Base-by-base conservation (phyloP, 2,113 vertebrate species). In the Stigmatopora argus region DNA sequence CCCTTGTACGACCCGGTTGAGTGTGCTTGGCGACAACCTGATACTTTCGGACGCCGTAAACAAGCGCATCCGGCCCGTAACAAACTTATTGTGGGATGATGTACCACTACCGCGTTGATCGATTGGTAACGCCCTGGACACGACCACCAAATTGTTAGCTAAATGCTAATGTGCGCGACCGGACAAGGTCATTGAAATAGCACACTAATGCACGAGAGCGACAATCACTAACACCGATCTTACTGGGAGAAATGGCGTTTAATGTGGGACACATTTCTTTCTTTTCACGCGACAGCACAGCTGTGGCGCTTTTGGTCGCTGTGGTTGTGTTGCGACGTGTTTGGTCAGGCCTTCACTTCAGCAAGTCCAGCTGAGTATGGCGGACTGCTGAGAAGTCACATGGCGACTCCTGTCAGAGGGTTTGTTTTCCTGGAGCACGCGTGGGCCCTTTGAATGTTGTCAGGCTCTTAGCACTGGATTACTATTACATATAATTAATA, bases 361-460 rank as follows among this genome's bases (percentile, higher is more conserved):
- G 64, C 69, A 62, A 69, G 12, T 78, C 72, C 78, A 80, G 83
- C 68, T 78, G 80, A 77, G 78, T 65, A 72, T 74, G 74, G 78
- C 72, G 70, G 73, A 74, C 70, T 74, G 75, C 69, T 77, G 11
- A 69, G 69, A 78, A 81, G 73, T 87, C 82, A 85, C 85, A 74
- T 87, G 83, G 58, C 47, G 11, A 58, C 9, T 57, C 19, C 66
- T 71, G 77, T 77, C 66, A 72, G 59, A 53, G 62, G 15, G 18
- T 56, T 41, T 74, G 71, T 83, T 76, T 74, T 81, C 78, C 51
- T 48, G 69, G 59, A 57, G 60, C 63, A 23, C 58, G 64, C 23
- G 19, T 58, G 1, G 57, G 31, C 52, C 52, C 13, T 14, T 23
- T 31, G 23, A 53, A 21, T 53, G 19, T 10, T 53, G n/a, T 59